Conservation (phyloP, 2,888 invertebrate genomes). For the Caradrina kadenii region DNA sequence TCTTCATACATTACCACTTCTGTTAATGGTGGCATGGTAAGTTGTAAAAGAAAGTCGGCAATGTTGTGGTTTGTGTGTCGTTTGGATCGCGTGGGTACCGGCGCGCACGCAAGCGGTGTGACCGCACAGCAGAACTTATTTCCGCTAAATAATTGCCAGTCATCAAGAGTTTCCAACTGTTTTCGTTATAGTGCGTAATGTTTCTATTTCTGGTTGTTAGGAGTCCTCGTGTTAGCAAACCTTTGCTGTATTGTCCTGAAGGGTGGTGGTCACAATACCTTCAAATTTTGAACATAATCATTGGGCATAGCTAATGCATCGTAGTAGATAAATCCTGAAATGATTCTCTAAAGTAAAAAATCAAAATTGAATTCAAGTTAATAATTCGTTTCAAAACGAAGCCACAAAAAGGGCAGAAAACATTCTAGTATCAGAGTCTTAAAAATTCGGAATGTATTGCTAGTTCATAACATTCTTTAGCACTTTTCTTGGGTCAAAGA, state of each 20-base stretch:
- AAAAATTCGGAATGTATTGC: not conserved
- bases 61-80: slow-evolving; percentile 62
- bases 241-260: not conserved
- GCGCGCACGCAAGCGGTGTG: slow-evolving; percentile 65
- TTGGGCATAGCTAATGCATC: not conserved
- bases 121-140: slow-evolving; percentile 74
- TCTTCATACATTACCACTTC: slow-evolving; percentile 69
- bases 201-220: slow-evolving; percentile 57
- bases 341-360: too few relatives aligned
- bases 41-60: slow-evolving; percentile 60
- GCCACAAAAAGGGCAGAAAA: not conserved
- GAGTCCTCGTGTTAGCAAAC: slow-evolving; percentile 17
- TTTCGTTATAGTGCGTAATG: slow-evolving; percentile 64
- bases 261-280: not conserved
- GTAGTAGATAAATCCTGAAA: too few relatives aligned
- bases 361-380: too few relatives aligned
- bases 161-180: slow-evolving; percentile 74
- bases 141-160: slow-evolving; percentile 82
- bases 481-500: too few relatives aligned
- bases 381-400: too few relatives aligned
- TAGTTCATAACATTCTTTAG: too few relatives aligned
- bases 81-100: slow-evolving; percentile 62
- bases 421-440: not conserved
- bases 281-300: not conserved
- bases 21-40: slow-evolving; percentile 56